Conservation (phyloP, 2,113 vertebrate genomes). For the Centropus unirufus region DNA sequence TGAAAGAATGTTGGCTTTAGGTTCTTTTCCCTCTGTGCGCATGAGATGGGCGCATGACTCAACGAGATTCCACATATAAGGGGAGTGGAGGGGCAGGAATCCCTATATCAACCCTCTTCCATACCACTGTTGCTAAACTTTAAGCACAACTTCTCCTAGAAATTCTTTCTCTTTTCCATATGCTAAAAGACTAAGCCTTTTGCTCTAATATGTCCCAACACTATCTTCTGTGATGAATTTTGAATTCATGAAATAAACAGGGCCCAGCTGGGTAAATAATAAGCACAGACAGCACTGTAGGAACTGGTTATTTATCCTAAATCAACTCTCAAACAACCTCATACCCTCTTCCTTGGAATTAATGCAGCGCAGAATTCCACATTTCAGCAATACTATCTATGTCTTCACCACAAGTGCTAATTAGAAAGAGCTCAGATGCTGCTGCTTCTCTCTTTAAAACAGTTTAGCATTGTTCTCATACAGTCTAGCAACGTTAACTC, state of each 20-base stretch:
- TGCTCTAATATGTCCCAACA: not conserved
- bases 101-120: not conserved
- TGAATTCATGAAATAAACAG: not conserved
- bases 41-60: not conserved
- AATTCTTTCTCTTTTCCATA: not conserved
- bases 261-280: conserved; percentile 17
- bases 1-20: not conserved
- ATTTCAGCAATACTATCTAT: not conserved
- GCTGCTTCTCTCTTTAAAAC: not conserved
- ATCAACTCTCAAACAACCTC: not conserved
- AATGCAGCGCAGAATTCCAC: not conserved
- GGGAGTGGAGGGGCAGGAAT: not conserved
- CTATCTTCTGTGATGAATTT: not conserved
- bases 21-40: not conserved
- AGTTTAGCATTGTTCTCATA: not conserved
- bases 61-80: not conserved
- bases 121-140: not conserved
- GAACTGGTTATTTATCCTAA: conserved; percentile 26
- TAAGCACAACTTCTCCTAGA: not conserved
- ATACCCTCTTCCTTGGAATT: not conserved
- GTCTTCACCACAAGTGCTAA: not conserved
- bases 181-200: not conserved
- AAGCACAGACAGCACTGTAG: not conserved
- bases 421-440: not conserved
- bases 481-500: not conserved